phyloP scores from a whole-genome alignment of 2,797 vertebrate genomes.

The Columba guinea region DNA sequence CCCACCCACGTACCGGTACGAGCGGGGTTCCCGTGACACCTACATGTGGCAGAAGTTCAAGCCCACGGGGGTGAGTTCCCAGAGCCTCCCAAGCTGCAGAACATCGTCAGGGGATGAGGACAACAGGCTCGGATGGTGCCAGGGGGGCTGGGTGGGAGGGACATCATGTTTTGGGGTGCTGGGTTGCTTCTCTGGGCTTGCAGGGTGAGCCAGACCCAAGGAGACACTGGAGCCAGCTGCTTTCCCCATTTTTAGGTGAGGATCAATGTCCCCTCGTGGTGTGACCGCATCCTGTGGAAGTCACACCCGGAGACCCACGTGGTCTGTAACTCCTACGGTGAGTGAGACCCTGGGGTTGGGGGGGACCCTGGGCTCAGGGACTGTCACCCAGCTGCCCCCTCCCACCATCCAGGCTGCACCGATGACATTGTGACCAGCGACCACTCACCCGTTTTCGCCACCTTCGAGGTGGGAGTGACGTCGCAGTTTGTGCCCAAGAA shows the following conservation, averaged over 20 bases:
- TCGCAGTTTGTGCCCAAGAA: slow-evolving; percentile 98
- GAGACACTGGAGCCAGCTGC: fast-evolving
- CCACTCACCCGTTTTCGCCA: slow-evolving; percentile 94
- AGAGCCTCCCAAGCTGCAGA: background rate
- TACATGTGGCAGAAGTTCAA: slow-evolving; percentile 98
- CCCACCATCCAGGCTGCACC: slow-evolving; percentile 75
- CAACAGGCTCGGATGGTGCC: fast-evolving
- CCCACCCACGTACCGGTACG: slow-evolving; percentile 93
- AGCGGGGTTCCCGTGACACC: slow-evolving; percentile 92
- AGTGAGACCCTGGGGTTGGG: background rate
- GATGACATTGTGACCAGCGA: slow-evolving; percentile 93
- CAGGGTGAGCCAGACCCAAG: fast-evolving
- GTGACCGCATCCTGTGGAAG: slow-evolving; percentile 95
- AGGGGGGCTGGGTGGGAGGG: fast-evolving
- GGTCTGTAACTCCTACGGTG: slow-evolving; percentile 95
- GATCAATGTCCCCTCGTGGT: slow-evolving; percentile 96
- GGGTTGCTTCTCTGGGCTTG: background rate
- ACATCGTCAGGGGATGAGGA: fast-evolving
- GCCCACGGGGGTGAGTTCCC: slow-evolving; percentile 87
- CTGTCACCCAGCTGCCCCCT: background rate
- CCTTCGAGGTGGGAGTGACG: slow-evolving; percentile 93
- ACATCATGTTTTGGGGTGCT: background rate
- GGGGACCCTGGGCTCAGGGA: fast-evolving
- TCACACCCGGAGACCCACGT: slow-evolving; percentile 94
- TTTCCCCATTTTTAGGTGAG: slow-evolving; percentile 77